Percentiles rank a stretch among this genome's conserved stretches.
Evolutionary conservation across 2,888 invertebrate species (phyloP).

Genomic region (Helicoverpa assulta): DNA sequence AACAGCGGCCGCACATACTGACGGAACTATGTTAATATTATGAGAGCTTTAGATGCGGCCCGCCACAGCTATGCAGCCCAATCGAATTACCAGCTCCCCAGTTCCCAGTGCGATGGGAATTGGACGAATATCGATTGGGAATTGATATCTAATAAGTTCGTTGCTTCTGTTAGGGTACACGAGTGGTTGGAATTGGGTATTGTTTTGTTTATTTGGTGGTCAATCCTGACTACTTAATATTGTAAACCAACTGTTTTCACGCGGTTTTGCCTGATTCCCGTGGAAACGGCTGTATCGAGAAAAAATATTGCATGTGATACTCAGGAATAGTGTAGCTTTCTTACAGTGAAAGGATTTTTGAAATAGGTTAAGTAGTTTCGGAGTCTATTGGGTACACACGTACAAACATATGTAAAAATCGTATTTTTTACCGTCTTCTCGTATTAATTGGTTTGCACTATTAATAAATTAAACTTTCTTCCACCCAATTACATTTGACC

Average conservation of each 20-base stretch:
- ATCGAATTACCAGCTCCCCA: conserved; percentile 45
- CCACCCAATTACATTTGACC: background rate
- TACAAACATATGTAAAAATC: no score
- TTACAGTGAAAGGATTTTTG: no score
- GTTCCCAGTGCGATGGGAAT: conserved; percentile 22
- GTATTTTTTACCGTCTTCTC: background rate
- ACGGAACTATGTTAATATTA: conserved; percentile 52
- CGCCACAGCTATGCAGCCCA: conserved; percentile 42
- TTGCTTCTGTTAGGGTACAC: background rate
- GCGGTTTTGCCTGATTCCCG: no score
- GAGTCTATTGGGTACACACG: no score
- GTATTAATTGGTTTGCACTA: background rate
- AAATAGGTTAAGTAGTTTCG: no score
- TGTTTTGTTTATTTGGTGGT: background rate
- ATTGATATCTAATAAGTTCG: conserved; percentile 27
- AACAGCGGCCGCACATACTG: conserved; percentile 15
- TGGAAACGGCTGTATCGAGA: no score
- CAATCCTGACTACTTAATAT: no score
- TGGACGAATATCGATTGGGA: conserved; percentile 34
- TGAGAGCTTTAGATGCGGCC: conserved; percentile 42
- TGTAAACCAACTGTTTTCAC: no score
- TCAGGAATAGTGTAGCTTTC: no score
- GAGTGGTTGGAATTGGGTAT: background rate
- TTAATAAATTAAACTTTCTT: background rate
- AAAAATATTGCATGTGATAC: no score